phyloP scores from a whole-genome alignment of 2,888 invertebrate genomes.

The Nesidiocoris tenuis region DNA sequence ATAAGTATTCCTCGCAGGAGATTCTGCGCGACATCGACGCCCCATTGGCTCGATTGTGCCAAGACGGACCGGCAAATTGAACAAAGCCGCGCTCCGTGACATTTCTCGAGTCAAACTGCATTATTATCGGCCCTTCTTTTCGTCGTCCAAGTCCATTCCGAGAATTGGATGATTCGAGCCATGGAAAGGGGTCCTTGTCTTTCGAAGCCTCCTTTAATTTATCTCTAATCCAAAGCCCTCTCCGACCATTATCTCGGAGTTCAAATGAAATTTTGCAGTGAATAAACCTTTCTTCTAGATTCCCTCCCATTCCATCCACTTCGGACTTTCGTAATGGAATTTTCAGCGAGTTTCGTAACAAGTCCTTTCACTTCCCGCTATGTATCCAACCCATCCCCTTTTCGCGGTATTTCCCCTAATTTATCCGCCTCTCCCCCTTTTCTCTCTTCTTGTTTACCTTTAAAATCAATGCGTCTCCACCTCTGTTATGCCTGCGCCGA shows the following conservation, averaged over 20 bases:
- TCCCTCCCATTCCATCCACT: background rate
- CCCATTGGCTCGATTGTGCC: no score
- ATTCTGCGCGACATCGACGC: no score
- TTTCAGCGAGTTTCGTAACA: conserved; percentile 16
- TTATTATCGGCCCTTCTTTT: conserved; percentile 28
- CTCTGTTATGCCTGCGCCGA: background rate
- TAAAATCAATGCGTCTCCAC: background rate
- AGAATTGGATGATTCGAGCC: background rate
- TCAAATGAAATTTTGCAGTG: conserved; percentile 39
- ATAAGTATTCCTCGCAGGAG: no score
- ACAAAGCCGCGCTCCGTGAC: no score
- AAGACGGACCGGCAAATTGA: no score
- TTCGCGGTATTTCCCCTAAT: background rate
- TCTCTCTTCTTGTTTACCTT: background rate
- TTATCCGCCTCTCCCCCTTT: background rate
- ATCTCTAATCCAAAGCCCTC: conserved; percentile 33
- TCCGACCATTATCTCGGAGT: conserved; percentile 30
- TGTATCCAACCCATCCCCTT: background rate
- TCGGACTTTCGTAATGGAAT: conserved; percentile 31
- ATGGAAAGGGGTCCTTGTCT: background rate
- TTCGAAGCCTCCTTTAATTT: conserved; percentile 30
- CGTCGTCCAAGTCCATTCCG: conserved; percentile 4
- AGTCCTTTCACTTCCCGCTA: background rate
- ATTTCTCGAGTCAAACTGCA: background rate
- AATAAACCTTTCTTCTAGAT: conserved; percentile 35